Evolutionary conservation across 2,888 invertebrate species (phyloP).

Genomic region (Eulithis prunata): DNA sequence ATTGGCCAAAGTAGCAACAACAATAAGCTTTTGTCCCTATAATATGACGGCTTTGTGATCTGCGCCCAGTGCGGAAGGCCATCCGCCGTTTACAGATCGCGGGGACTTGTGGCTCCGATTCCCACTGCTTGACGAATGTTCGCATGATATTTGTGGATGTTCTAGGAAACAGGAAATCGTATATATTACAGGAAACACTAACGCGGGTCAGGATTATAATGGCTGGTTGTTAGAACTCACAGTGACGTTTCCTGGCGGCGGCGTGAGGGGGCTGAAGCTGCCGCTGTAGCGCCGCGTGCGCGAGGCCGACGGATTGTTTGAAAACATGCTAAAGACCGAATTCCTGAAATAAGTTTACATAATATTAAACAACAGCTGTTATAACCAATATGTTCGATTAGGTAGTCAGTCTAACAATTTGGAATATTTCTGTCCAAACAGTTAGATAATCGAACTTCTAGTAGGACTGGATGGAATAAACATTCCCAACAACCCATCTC

Average conservation of each 20-base stretch:
- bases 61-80: no score
- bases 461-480: no score
- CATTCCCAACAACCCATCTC: no score
- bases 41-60: no score
- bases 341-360: slow-evolving; percentile 82
- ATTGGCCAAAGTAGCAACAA: no score
- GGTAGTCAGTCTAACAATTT: no score
- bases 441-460: no score
- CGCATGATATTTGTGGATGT: background rate
- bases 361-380: background rate
- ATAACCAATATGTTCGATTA: no score
- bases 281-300: slow-evolving; percentile 95
- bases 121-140: background rate
- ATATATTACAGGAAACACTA: background rate
- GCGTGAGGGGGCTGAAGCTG: slow-evolving; percentile 90
- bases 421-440: no score
- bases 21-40: no score
- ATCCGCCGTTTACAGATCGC: no score
- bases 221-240: slow-evolving; percentile 10
- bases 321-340: slow-evolving; percentile 88
- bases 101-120: no score
- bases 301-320: slow-evolving; percentile 86
- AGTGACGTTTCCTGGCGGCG: slow-evolving; percentile 60
- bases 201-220: background rate
- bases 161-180: background rate